Evolutionary conservation across 2,797 vertebrate species (phyloP), one percentile per base, ranked within the genome.

Genomic region (Cossypha polioptera): DNA sequence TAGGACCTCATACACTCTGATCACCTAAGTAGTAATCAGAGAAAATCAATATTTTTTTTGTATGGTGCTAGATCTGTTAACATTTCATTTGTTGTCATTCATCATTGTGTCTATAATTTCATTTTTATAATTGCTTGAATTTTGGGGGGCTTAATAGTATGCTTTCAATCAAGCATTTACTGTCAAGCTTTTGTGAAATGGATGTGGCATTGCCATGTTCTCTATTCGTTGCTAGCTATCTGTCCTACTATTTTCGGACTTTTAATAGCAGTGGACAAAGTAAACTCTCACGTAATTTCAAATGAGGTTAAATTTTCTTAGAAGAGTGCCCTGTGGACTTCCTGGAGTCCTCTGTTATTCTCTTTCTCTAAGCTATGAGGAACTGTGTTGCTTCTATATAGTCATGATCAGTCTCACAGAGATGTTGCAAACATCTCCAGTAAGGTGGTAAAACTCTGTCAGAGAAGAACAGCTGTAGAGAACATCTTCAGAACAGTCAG

Each of bases 41-140:
- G 92, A 89, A 96, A 98, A 98, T 98, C 96, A 92, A 98, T 98
- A 26, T 67, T 80, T 96, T 97, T 96, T 98, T 92, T 97, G 95
- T 97, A 93, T 94, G 87, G 67, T 93, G 87, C 80, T 94, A 93
- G 92, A 93, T 96, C 88, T 96, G 95, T 97, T 97, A 97, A 94
- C 75, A 63, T 95, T 97, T 97, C 72, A 83, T 95, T 97, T 97
- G 88, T 96, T 4, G 7, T 91, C 96, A 83, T 96, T 96, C 78
- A 95, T 97, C 96, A 96, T 95, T 88, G 40, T 95, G 97, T 92
- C 93, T 96, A 55, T 96, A 96, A 92, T 97, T 94, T 96, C 95
- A 95, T 94, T 95, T 95, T 92, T 89, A 79, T 73, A 94, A 95
- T 90, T 94, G 28, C 58, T 74, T 90, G 92, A 90, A 86, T 97